These are phyloP conservation scores for Harpagoxenus sublaevis DNA, from an alignment of 2,888 invertebrate genomes.

Conservation along the genomic window DNA sequence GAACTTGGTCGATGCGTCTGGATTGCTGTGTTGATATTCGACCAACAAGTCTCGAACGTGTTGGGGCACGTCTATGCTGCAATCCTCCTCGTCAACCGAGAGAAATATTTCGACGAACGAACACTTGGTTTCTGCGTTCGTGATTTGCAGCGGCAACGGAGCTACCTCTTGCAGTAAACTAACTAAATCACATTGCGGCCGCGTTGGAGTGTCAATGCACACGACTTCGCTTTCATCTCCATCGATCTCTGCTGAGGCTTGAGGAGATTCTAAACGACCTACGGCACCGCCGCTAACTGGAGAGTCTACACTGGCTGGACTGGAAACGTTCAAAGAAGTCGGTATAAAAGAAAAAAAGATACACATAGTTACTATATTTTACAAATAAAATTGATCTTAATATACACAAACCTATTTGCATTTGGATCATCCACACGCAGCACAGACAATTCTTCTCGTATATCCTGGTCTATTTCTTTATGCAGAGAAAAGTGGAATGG, in stretches of 20 bases:
- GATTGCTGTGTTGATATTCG: conserved; percentile 87
- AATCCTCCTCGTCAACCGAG: conserved; percentile 89
- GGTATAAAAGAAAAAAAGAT: not conserved
- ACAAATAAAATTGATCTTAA: conserved; percentile 9
- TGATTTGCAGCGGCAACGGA: conserved; percentile 86
- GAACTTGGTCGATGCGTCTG: conserved; percentile 72
- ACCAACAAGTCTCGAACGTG: conserved; percentile 89
- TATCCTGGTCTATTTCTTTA: conserved; percentile 86
- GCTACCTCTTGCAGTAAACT: conserved; percentile 91
- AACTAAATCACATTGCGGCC: conserved; percentile 90
- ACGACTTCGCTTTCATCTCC: conserved; percentile 93
- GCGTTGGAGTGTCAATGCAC: conserved; percentile 91
- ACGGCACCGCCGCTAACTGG: conserved; percentile 87
- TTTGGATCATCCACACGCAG: conserved; percentile 88
- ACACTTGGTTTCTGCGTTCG: conserved; percentile 82
- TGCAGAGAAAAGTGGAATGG: conserved; percentile 81
- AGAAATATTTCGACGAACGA: conserved; percentile 88
- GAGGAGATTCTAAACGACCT: conserved; percentile 88
- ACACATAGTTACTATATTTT: not conserved
- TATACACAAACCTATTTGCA: conserved; percentile 86
- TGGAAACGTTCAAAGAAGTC: conserved; percentile 62
- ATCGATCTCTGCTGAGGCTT: conserved; percentile 93
- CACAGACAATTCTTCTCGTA: conserved; percentile 88
- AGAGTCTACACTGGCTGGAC: conserved; percentile 84
- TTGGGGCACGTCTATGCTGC: conserved; percentile 86